Evolutionary conservation across 2,113 vertebrate genomes (phyloP).

Genomic region (Mesitornis unicolor): DNA sequence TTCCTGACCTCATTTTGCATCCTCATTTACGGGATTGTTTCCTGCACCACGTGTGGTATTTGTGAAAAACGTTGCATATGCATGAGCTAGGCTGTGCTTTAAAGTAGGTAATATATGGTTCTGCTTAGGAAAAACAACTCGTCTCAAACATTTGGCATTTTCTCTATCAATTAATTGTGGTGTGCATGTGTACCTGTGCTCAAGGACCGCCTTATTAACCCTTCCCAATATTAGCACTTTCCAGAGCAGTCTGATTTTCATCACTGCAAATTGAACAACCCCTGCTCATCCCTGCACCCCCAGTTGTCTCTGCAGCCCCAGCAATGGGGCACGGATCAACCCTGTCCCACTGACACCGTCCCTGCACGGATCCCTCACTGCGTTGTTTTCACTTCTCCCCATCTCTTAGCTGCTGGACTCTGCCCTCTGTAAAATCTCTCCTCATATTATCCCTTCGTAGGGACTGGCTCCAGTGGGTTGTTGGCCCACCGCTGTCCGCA

Average conservation of each 20-base stretch:
- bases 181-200: background rate
- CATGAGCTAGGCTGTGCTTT: background rate
- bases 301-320: too few relatives aligned
- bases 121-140: background rate
- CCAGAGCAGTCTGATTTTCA: background rate
- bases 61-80: background rate
- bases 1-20: background rate
- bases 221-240: fast-evolving
- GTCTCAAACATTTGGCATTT: background rate
- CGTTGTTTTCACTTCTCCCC: background rate
- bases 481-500: background rate
- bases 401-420: background rate
- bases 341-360: too few relatives aligned
- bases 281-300: too few relatives aligned
- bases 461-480: background rate
- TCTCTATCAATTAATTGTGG: fast-evolving
- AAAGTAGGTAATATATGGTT: fast-evolving
- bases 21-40: background rate
- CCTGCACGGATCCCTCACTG: background rate
- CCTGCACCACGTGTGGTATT: background rate
- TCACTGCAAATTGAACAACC: fast-evolving
- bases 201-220: background rate
- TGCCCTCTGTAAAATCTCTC: background rate
- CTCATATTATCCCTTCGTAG: fast-evolving
- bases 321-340: too few relatives aligned